Evolutionary conservation across 2,888 invertebrate genomes (phyloP), one percentile per base, ranked within the genome.

Genomic region (Macaria liturata): DNA sequence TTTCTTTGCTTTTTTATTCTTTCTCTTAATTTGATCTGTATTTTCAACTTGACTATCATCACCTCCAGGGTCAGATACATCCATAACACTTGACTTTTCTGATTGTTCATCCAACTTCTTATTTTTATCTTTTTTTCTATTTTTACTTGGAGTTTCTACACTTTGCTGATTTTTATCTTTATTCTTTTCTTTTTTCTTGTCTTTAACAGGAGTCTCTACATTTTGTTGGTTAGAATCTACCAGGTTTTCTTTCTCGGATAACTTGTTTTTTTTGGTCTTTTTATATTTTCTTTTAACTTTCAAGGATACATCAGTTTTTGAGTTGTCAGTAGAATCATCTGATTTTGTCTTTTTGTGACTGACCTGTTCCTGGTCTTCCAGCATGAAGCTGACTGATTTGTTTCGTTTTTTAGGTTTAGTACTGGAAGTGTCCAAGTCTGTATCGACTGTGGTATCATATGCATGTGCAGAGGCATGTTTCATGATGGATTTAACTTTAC

Each of bases 321-420:
- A 61, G 45, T 49, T 46, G 45, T 64, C 64, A 6, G 72, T 53
- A 2, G 75, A 68, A 34, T 80, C 75, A 59, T 85, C 72, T 20
- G 87, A 84, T 63, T 88, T 89, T 0, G 78, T 80, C 63, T 83
- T 88, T 62, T 90, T 90, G 4, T 78, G 63, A 3, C 70, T 70
- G 1, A 83, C 68, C 62, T 80, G 82, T 50, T 86, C 85, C 59
- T 71, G 72, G 1, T 89, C 89, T 9, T 88, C 86, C 1, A 88
- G 70, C 80, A 86, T 79, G 57, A 89, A 88, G 63, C 90, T 90
- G 9, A 89, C 88, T 0, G 90, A 89, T 62, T 90, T 90, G 57
- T 86, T 88, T 42, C 90, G 78, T 63, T 90, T 90, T 60, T 89
- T 88, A 0, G 84, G 62, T 62, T 83, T 86, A 2, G 51, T 48